Evolutionary conservation across 1,140 invertebrate genomes (phyloP).

Genomic region (Solenopsis invicta): DNA sequence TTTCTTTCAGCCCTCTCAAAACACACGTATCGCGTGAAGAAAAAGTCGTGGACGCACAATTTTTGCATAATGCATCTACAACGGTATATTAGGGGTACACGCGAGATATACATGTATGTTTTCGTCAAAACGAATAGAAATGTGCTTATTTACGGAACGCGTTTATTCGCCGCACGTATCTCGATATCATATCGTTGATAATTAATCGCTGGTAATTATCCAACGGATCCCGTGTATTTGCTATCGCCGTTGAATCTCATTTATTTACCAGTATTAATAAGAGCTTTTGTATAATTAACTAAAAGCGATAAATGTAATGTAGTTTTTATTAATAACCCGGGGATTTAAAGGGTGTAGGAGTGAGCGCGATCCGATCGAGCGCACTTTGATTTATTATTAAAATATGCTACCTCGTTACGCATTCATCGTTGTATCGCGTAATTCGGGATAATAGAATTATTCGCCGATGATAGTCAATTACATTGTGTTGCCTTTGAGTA

Average conservation of each 20-base stretch:
- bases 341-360: constrained; percentile 51
- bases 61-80: background rate
- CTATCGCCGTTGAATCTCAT: constrained; percentile 52
- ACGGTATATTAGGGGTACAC: background rate
- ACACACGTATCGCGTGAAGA: background rate
- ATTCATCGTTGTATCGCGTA: constrained; percentile 61
- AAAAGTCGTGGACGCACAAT: background rate
- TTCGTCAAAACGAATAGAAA: constrained; percentile 39
- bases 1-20: background rate
- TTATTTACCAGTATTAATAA: constrained; percentile 62
- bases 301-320: constrained; percentile 58
- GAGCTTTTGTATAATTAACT: constrained; percentile 66
- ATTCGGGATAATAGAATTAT: constrained; percentile 68
- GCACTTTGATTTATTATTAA: constrained; percentile 74
- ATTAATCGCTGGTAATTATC: constrained; percentile 61
- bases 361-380: constrained; percentile 19
- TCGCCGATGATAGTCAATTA: constrained; percentile 67
- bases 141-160: constrained; percentile 48
- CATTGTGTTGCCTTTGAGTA: constrained; percentile 69
- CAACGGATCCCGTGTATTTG: constrained; percentile 48
- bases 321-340: constrained; percentile 58
- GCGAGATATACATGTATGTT: background rate
- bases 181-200: constrained; percentile 63
- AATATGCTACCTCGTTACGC: constrained; percentile 72
- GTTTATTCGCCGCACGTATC: constrained; percentile 28